Evolutionary conservation across 2,797 vertebrate genomes (phyloP), one percentile per base, ranked within the genome.

Genomic region (Esox lucius): DNA sequence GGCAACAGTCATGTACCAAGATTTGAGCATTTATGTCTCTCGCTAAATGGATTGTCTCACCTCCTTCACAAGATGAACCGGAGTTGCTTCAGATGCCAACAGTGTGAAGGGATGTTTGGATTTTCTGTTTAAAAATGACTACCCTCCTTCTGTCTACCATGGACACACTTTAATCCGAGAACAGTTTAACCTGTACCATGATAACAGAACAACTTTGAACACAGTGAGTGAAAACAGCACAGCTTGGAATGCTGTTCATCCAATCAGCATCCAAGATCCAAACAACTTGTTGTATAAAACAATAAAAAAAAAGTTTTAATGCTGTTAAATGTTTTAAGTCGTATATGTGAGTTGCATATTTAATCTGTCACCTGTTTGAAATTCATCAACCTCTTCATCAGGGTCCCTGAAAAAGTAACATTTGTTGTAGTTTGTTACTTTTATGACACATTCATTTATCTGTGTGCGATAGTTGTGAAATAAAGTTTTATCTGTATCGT

Each of bases 1-100:
- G 78, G 76, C 86, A 78, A 84, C 88, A 86, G 85, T 90, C 87
- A 83, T 84, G 82, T 82, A 88, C 87, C 84, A 84, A 85, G 85
- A 90, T 87, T 90, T 89, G 90, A 92, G 90, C 88, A 88, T 91
- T 92, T 91, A 89, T 91, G 89, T 88, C 87, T 90, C 85, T 90
- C 86, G 84, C 87, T 89, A 89, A 90, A 91, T 90, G 89, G 90
- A 91, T 89, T 90, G 90, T 90, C 86, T 92, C 89, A 91, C 87
- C 91, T 92, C 89, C 88, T 91, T 88, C 88, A 90, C 87, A 90
- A 84, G 88, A 92, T 85, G 87, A 90, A 90, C 86, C 88, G 85
- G 83, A 86, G 88, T 88, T 91, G 89, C 91, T 92, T 90, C 86
- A 91, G 87, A 87, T 90, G 89, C 85, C 88, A 86, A 82, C 88